Evolutionary conservation across 2,888 invertebrate species (phyloP).

Genomic region (Tubulanus polymorphus): DNA sequence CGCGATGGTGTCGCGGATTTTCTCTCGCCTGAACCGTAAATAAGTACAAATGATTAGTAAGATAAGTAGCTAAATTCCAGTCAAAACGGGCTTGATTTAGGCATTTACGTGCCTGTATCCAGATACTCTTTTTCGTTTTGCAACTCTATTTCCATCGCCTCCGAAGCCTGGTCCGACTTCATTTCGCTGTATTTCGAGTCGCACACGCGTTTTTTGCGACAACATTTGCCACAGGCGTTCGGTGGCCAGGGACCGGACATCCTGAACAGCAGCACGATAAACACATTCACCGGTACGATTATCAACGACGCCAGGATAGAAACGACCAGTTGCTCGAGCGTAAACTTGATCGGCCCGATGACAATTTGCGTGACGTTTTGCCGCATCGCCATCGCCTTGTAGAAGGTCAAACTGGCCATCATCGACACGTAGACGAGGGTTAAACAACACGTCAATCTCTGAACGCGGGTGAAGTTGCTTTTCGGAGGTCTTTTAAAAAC

Average conservation of each 20-base stretch:
- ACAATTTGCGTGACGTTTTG: conserved; percentile 17
- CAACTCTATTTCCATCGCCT: not conserved
- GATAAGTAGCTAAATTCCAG: too few relatives aligned
- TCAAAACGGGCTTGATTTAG: too few relatives aligned
- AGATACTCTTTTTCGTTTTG: not conserved
- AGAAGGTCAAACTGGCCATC: conserved; percentile 50
- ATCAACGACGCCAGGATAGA: conserved; percentile 21
- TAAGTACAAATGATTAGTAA: too few relatives aligned
- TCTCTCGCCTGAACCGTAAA: too few relatives aligned
- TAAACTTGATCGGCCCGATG: conserved; percentile 46
- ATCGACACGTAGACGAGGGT: conserved; percentile 49
- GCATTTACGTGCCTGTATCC: too few relatives aligned
- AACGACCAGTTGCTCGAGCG: conserved; percentile 30
- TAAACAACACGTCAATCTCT: conserved; percentile 45
- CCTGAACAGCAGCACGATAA: conserved; percentile 21
- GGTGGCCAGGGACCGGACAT: conserved; percentile 9
- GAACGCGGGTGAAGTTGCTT: conserved; percentile 38
- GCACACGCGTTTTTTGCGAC: not conserved
- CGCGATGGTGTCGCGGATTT: too few relatives aligned
- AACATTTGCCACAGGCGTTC: not conserved
- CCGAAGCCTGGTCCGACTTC: not conserved
- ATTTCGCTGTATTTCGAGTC: too few relatives aligned
- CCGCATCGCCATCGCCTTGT: conserved; percentile 4
- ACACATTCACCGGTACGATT: conserved; percentile 23
- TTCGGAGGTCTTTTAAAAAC: conserved; percentile 24